Evolutionary conservation across 2,113 vertebrate genomes (phyloP).

Genomic region (Elanoides forficatus): DNA sequence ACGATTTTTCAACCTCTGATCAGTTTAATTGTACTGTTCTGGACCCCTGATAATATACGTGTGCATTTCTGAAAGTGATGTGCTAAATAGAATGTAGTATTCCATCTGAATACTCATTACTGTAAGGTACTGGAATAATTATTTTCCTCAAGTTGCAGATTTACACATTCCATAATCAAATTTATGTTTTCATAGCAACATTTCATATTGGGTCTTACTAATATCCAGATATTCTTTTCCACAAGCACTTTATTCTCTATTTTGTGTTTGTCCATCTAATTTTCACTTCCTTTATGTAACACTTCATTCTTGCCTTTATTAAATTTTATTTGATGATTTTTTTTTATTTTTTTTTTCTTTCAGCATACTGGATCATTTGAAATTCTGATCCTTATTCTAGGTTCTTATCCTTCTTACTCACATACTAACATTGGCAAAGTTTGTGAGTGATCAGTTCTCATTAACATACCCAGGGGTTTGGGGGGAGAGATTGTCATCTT

Average conservation of each 20-base stretch:
- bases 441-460: background rate
- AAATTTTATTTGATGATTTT: background rate
- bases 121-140: background rate
- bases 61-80: background rate
- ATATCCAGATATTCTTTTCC: background rate
- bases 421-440: background rate
- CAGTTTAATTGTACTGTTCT: background rate
- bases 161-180: background rate
- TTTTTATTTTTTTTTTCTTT: background rate
- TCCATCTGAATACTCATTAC: background rate
- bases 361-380: background rate
- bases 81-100: background rate
- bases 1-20: background rate
- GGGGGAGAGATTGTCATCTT: background rate
- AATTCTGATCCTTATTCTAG: background rate
- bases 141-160: background rate
- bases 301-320: background rate
- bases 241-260: background rate
- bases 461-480: background rate
- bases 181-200: background rate
- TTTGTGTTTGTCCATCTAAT: background rate
- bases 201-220: background rate
- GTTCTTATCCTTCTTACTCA: background rate
- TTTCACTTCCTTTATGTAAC: background rate
- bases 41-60: background rate